Base-by-base conservation (phyloP, 2,888 invertebrate genomes). In the Osedax frankpressi region DNA sequence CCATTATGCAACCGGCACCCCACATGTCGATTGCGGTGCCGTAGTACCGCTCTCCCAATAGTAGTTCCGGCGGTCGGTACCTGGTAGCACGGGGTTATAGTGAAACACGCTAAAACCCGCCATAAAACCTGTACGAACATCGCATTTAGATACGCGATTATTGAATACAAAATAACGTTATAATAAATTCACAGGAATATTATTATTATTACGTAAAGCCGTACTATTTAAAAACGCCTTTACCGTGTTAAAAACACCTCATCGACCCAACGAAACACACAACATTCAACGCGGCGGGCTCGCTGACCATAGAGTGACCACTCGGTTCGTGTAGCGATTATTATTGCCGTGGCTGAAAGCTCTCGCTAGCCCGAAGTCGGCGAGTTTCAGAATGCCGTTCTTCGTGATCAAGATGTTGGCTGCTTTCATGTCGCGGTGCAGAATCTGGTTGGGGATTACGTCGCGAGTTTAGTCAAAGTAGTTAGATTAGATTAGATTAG, bases 1-100 rank as follows among this genome's bases (percentile, higher is more conserved):
- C 97, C 97, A 98, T 97, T 76, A 98, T 98, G 82, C 98, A 99
- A 0, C 98, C 98, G 0, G 94, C 96, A 0, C 88, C 88, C 88
- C 88, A 88, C 86, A 97, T 89, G 86, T 99, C 98, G 19, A 98
- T 94, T 0, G 95, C 92, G 0, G 96, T 93, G 0, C 94, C 94
- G 81, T 98, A 98, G 85, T 95, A 93, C 19, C 97, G 88, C 80
- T 94, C 85, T 19, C 84, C 84, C 0, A 85, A 80, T 29, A 85
- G 77, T 30, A 84, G 75, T 75, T 85, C 84, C 0, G 87, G 87
- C 2, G 87, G 86, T 59, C 91, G 85, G 83, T 98, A 98, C 44
- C 44, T 44, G 44, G 44, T 6, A 19, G 44, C 19, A 44, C 11
- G 44, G 44, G 44, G 6, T n/a, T n/a, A n/a, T n/a, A n/a, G n/a